Evolutionary conservation across 2,888 invertebrate species (phyloP).

Genomic region (Prosopocoilus inquinatus): DNA sequence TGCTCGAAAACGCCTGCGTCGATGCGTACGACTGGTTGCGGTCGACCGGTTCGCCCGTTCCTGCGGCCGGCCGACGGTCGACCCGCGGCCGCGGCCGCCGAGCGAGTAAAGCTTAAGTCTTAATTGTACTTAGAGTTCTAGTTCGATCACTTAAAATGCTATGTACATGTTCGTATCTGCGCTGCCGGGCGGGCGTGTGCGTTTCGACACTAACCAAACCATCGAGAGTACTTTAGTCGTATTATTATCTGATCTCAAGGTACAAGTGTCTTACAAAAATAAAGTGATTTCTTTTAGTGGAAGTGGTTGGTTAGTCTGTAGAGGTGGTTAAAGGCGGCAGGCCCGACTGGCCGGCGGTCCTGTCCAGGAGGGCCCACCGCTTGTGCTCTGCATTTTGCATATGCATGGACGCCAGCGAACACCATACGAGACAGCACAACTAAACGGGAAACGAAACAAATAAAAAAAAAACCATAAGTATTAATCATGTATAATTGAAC

Average conservation of each 20-base stretch:
- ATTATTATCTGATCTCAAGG: conserved; percentile 39
- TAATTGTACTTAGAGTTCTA: conserved; percentile 46
- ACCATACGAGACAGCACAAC: conserved; percentile 46
- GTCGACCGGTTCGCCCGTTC: not conserved
- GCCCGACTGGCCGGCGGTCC: conserved; percentile 4
- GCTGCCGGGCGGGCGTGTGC: conserved; percentile 41
- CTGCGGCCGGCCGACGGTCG: no score
- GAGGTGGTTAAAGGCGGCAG: conserved; percentile 37
- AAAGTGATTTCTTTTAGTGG: conserved; percentile 44
- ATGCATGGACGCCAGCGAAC: conserved; percentile 42
- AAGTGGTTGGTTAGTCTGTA: conserved; percentile 49
- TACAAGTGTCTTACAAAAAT: conserved; percentile 45
- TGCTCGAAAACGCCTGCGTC: conserved; percentile 35
- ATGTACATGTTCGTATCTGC: conserved; percentile 48
- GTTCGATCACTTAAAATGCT: conserved; percentile 45
- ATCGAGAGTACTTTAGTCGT: conserved; percentile 30
- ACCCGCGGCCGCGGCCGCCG: conserved; percentile 31
- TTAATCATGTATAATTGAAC: conserved; percentile 28
- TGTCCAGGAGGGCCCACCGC: conserved; percentile 18
- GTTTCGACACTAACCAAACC: conserved; percentile 33
- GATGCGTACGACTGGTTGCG: conserved; percentile 2
- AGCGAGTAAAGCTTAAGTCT: conserved; percentile 32
- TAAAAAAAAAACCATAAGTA: conserved; percentile 34
- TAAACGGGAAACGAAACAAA: conserved; percentile 9
- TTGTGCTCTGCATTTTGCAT: conserved; percentile 31